phyloP scores from a whole-genome alignment of 1,140 invertebrate species.

The Nymphalis io region DNA sequence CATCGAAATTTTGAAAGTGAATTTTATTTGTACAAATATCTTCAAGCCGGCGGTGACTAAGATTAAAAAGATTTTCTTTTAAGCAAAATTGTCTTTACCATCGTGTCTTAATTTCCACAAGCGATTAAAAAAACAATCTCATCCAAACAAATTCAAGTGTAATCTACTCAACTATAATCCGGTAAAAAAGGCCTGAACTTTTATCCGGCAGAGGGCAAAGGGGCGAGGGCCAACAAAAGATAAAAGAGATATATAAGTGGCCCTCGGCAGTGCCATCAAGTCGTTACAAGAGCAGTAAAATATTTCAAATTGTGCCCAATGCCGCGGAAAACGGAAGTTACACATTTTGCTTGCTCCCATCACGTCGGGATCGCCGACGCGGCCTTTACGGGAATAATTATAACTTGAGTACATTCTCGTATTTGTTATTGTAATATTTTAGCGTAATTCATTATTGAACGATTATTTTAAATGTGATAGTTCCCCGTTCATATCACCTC shows the following conservation, averaged over 20 bases:
- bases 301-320: constrained; percentile 79
- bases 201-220: constrained; percentile 66
- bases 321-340: constrained; percentile 77
- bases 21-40: no score
- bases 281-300: constrained; percentile 79
- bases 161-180: constrained; percentile 48
- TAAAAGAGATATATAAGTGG: constrained; percentile 80
- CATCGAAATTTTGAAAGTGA: no score
- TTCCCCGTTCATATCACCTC: no score
- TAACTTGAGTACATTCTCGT: constrained; percentile 20
- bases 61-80: constrained; percentile 24
- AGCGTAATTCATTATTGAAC: constrained; percentile 9
- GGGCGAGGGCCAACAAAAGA: constrained; percentile 74
- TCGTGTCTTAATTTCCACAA: constrained; percentile 46
- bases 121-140: constrained; percentile 48
- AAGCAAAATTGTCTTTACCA: constrained; percentile 17
- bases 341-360: constrained; percentile 54
- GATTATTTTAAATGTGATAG: background rate
- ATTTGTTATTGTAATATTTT: constrained; percentile 12
- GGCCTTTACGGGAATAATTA: constrained; percentile 40
- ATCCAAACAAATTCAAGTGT: constrained; percentile 40
- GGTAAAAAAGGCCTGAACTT: constrained; percentile 61
- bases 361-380: constrained; percentile 41
- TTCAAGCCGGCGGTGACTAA: background rate
- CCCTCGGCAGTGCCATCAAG: constrained; percentile 77